phyloP scores from a whole-genome alignment of 2,888 invertebrate species.

The Selenia dentaria region DNA sequence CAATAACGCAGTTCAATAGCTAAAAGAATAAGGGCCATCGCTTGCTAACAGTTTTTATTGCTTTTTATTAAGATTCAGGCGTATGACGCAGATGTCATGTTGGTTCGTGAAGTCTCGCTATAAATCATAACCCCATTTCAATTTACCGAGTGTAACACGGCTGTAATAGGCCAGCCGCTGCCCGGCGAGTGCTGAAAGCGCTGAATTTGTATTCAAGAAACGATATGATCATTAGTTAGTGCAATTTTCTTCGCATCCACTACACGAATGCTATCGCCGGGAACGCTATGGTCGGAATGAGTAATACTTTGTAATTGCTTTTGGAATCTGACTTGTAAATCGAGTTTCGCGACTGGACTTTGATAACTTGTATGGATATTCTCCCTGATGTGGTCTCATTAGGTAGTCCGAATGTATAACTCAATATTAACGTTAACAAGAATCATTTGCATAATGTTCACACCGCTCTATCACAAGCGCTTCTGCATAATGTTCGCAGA shows the following conservation, averaged over 20 bases:
- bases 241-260: conserved; percentile 78
- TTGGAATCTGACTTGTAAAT: conserved; percentile 60
- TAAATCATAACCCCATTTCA: conserved; percentile 81
- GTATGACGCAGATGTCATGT: conserved; percentile 70
- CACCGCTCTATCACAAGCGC: conserved; percentile 42
- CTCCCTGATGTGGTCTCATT: conserved; percentile 54
- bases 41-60: no score
- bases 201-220: conserved; percentile 79
- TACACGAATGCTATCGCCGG: conserved; percentile 65
- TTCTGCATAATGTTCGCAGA: conserved; percentile 42
- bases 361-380: conserved; percentile 55
- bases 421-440: conserved; percentile 44
- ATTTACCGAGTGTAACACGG: conserved; percentile 73
- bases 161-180: conserved; percentile 67
- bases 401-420: conserved; percentile 43
- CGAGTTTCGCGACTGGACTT: conserved; percentile 52
- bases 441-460: conserved; percentile 49
- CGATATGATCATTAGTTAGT: conserved; percentile 80
- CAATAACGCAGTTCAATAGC: no score
- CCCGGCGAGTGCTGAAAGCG: conserved; percentile 69
- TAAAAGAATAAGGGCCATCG: no score
- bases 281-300: conserved; percentile 61
- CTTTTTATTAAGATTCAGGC: no score
- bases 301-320: conserved; percentile 73
- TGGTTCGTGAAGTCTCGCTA: conserved; percentile 70